phyloP scores from a whole-genome alignment of 2,113 vertebrate species.

The Platichthys flesus region DNA sequence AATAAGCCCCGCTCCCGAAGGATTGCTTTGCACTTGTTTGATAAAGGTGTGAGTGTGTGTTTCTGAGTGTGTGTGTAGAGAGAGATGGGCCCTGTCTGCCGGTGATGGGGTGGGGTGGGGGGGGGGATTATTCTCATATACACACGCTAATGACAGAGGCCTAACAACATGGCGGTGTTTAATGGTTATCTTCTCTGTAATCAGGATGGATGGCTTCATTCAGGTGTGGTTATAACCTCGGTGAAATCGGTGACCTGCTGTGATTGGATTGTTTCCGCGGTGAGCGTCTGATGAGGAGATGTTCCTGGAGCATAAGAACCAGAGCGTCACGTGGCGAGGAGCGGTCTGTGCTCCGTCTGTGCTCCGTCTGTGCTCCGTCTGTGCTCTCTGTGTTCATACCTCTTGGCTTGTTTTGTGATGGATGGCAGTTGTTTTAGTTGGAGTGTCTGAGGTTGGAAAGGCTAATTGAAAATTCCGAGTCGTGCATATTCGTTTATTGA shows the following conservation, averaged over 20 bases:
- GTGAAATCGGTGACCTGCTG: slow-evolving; percentile 51
- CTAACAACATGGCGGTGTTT: slow-evolving; percentile 67
- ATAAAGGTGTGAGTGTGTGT: slow-evolving; percentile 12
- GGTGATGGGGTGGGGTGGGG: slow-evolving; percentile 10
- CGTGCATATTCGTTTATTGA: slow-evolving; percentile 5
- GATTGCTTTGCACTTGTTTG: slow-evolving; percentile 54
- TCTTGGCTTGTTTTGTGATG: slow-evolving; percentile 32
- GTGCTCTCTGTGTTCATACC: slow-evolving; percentile 29
- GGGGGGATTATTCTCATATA: slow-evolving; percentile 39
- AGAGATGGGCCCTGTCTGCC: neutral
- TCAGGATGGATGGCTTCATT: slow-evolving; percentile 71
- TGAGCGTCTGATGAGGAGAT: slow-evolving; percentile 42
- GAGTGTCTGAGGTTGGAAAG: neutral
- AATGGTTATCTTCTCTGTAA: slow-evolving; percentile 64
- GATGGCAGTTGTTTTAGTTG: slow-evolving; percentile 33
- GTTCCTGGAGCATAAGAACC: slow-evolving; percentile 30
- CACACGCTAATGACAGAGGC: slow-evolving; percentile 72
- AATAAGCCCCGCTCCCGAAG: slow-evolving; percentile 60
- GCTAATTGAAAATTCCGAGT: slow-evolving; percentile 44
- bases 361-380: slow-evolving; percentile 20
- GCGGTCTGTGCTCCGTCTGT: slow-evolving; percentile 11
- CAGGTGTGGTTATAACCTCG: slow-evolving; percentile 66
- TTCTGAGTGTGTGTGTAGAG: slow-evolving; percentile 15
- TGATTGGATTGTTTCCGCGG: slow-evolving; percentile 68
- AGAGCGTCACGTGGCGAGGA: neutral